phyloP scores from a whole-genome alignment of 2,113 vertebrate species.

The Aegithalos caudatus region DNA sequence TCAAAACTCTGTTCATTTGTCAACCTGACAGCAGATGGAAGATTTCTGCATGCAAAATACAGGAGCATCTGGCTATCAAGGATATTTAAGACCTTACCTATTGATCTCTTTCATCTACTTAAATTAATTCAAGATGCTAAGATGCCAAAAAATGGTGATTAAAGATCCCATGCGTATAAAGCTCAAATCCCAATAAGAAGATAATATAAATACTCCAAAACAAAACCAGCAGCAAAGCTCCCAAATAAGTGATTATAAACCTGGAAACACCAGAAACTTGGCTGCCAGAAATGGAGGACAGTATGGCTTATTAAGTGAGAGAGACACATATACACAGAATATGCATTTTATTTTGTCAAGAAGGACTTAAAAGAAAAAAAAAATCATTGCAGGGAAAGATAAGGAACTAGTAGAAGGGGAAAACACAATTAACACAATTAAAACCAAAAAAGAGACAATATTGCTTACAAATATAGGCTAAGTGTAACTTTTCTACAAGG shows the following conservation, averaged over 20 bases:
- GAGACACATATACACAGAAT: neutral
- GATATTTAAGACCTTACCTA: constrained; percentile 48
- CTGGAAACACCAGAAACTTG: neutral
- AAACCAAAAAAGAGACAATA: neutral
- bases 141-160: constrained; percentile 24
- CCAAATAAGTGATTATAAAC: neutral
- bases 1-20: constrained; percentile 38
- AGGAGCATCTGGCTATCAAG: constrained; percentile 53
- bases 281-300: neutral
- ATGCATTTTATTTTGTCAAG: neutral
- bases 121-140: constrained; percentile 54
- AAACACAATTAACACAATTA: neutral
- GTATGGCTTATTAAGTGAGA: neutral
- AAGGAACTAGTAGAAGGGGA: neutral
- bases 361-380: neutral
- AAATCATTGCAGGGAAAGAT: neutral
- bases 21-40: constrained; percentile 55
- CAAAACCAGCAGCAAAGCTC: neutral
- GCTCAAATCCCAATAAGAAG: neutral
- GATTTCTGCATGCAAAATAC: constrained; percentile 34
- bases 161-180: neutral
- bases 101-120: constrained; percentile 36
- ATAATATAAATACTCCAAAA: neutral
- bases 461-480: neutral
- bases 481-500: neutral